These are phyloP conservation scores for Heteronetta atricapilla DNA, from an alignment of 2,113 vertebrate species.

Conservation along the genomic window DNA sequence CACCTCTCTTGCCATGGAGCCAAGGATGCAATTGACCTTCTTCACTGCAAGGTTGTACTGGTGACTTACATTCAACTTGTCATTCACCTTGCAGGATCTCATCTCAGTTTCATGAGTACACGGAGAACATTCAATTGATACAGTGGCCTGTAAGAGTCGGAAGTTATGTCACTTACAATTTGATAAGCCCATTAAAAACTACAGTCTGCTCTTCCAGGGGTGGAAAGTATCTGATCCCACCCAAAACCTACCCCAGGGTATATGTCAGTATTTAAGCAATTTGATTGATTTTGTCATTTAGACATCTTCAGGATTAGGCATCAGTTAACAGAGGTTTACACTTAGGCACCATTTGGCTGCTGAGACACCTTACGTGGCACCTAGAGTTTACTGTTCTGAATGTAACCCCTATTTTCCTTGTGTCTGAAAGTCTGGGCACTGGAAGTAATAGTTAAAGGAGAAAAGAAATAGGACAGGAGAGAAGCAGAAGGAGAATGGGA, in stretches of 20 bases:
- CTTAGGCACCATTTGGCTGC: neutral
- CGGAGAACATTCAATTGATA: neutral
- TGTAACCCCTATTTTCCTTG: neutral
- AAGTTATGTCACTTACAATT: neutral
- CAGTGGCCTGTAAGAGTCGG: neutral
- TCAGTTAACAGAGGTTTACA: neutral
- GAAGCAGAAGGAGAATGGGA: neutral
- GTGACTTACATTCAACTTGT: neutral
- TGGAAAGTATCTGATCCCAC: neutral
- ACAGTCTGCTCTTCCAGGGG: neutral
- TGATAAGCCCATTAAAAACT: neutral
- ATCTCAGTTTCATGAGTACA: neutral
- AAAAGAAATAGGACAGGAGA: neutral
- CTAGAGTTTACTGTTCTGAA: neutral
- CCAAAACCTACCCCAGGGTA: neutral
- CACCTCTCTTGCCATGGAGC: neutral
- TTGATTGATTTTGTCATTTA: neutral
- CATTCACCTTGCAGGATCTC: neutral
- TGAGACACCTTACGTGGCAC: neutral
- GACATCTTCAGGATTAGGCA: neutral
- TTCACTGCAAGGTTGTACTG: neutral
- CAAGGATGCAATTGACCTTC: neutral
- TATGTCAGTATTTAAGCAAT: neutral
- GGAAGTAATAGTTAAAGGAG: neutral
- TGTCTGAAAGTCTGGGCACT: neutral